These are phyloP conservation scores for Connochaetes taurinus DNA, from an alignment of 2,113 vertebrate genomes.

Conservation along the genomic window DNA sequence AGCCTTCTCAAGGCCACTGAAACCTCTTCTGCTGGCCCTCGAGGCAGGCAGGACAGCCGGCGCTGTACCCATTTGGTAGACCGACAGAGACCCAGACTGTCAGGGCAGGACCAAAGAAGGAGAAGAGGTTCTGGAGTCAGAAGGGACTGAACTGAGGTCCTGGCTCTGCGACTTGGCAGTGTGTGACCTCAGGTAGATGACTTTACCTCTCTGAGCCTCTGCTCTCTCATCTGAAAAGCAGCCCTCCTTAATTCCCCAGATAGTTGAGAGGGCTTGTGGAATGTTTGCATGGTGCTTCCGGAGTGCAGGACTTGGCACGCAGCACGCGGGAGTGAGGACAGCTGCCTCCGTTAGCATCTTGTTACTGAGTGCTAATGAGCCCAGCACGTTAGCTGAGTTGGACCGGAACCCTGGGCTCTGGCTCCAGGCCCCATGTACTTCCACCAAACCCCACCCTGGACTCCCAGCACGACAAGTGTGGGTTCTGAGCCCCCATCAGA, in stretches of 20 bases:
- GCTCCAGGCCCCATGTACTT: neutral
- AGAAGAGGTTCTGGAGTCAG: neutral
- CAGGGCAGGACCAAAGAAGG: neutral
- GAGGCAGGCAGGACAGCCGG: accelerated
- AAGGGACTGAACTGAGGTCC: neutral
- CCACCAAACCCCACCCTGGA: neutral
- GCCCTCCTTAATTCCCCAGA: neutral
- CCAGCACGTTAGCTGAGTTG: neutral
- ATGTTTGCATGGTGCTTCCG: neutral
- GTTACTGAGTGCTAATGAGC: neutral
- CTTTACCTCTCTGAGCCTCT: neutral
- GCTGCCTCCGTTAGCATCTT: neutral
- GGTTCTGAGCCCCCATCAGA: neutral
- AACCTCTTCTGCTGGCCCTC: neutral
- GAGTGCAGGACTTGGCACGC: neutral
- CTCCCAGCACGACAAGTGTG: neutral
- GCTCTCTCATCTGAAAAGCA: neutral
- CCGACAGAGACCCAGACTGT: neutral
- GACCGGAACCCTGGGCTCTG: neutral
- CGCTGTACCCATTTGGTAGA: neutral
- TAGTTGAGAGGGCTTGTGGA: neutral
- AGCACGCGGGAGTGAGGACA: accelerated
- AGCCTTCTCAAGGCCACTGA: neutral
- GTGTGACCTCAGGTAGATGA: neutral
- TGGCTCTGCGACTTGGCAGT: neutral